These are phyloP conservation scores for Callyntrura sp. DNA, from an alignment of 2,888 invertebrate genomes.

Conservation along the genomic window DNA sequence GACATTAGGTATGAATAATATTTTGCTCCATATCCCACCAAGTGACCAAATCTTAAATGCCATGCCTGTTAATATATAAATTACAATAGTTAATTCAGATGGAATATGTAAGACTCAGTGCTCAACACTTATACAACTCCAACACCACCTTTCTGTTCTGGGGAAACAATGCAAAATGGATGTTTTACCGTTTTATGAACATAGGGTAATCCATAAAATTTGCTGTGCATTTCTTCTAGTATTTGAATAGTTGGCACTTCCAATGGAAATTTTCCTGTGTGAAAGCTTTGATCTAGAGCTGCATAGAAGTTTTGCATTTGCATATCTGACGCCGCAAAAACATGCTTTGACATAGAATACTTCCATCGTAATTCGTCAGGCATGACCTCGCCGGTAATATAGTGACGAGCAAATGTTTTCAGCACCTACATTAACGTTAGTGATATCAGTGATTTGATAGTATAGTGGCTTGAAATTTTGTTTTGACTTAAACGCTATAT, in stretches of 20 bases:
- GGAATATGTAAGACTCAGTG: too few relatives aligned
- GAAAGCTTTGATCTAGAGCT: conserved; percentile 95
- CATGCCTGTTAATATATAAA: conserved; percentile 89
- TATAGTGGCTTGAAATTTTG: too few relatives aligned
- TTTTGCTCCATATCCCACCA: conserved; percentile 99
- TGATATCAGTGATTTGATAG: too few relatives aligned
- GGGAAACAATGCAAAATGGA: too few relatives aligned
- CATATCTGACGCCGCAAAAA: conserved; percentile 96
- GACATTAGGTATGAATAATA: conserved; percentile 99
- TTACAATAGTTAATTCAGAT: neutral
- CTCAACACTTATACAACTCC: too few relatives aligned
- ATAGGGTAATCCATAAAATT: conserved; percentile 95
- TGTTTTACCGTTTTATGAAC: conserved; percentile 91
- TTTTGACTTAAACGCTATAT: too few relatives aligned
- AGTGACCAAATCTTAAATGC: conserved; percentile 98
- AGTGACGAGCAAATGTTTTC: conserved; percentile 95
- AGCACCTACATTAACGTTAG: conserved; percentile 88
- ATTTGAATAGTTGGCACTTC: conserved; percentile 89
- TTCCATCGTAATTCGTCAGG: conserved; percentile 92
- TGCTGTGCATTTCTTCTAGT: conserved; percentile 91
- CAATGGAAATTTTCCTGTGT: conserved; percentile 88
- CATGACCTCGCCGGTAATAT: conserved; percentile 93
- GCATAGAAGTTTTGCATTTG: conserved; percentile 97
- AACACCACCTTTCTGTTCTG: too few relatives aligned
- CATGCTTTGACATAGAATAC: conserved; percentile 93